phyloP scores from a whole-genome alignment of 2,888 invertebrate species.

The Euphydryas editha region DNA sequence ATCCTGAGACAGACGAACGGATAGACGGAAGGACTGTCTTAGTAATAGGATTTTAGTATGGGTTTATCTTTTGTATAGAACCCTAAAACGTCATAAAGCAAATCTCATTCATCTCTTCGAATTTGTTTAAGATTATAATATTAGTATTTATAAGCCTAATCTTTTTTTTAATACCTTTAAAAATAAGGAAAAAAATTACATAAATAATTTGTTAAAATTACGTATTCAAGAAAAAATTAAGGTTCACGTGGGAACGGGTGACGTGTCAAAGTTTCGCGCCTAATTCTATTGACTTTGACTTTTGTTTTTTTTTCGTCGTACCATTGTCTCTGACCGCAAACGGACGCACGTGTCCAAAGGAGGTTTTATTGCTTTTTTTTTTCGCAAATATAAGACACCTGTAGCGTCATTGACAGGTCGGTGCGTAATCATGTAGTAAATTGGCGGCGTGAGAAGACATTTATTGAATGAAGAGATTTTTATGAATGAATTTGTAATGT shows the following conservation, averaged over 20 bases:
- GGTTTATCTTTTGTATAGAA: too few species aligned
- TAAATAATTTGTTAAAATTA: not conserved
- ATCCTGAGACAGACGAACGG: too few species aligned
- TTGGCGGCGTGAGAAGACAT: constrained; percentile 44
- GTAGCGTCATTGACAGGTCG: constrained; percentile 66
- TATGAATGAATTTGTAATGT: not conserved
- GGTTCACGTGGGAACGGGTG: constrained; percentile 60
- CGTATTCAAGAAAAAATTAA: constrained; percentile 21
- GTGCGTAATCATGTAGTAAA: constrained; percentile 45
- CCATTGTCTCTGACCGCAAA: constrained; percentile 77
- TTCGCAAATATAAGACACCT: constrained; percentile 66
- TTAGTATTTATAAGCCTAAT: not conserved
- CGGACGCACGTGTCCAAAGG: constrained; percentile 73
- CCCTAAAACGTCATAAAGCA: too few species aligned
- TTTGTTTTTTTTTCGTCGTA: constrained; percentile 58
- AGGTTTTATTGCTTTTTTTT: constrained; percentile 67
- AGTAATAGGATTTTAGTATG: too few species aligned
- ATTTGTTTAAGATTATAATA: constrained; percentile 19
- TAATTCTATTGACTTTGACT: constrained; percentile 55
- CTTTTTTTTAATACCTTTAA: not conserved
- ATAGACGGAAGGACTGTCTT: too few species aligned
- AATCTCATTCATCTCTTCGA: too few species aligned
- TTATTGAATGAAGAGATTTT: constrained; percentile 8
- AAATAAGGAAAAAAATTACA: not conserved
- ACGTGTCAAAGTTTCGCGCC: constrained; percentile 60